A percentile compares a stretch with the other conserved stretches of the same genome.
Evolutionary conservation across 2,113 vertebrate species (phyloP).

Genomic region (Malurus alboscapulatus): DNA sequence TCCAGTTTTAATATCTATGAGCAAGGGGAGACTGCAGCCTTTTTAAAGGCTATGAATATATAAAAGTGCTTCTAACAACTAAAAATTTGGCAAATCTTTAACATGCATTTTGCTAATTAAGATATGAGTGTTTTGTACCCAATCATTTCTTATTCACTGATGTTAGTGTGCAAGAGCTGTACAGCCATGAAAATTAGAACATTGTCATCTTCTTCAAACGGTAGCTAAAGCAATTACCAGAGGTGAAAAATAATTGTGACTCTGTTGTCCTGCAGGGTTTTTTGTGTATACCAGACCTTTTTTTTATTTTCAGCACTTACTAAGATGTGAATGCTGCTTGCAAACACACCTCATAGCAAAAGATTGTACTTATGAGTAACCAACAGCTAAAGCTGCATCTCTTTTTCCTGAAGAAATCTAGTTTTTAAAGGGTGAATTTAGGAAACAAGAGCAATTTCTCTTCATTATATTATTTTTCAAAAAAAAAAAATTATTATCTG

Average conservation of each 20-base stretch:
- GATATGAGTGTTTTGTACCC: background rate
- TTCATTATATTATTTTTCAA: background rate
- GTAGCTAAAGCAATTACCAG: background rate
- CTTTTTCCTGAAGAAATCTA: background rate
- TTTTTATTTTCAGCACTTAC: background rate
- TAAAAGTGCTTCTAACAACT: background rate
- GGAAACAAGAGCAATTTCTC: background rate
- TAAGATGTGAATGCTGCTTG: background rate
- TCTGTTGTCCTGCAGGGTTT: background rate
- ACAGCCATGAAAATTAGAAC: background rate
- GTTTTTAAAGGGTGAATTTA: background rate
- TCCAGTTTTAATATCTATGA: background rate
- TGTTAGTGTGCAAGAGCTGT: background rate
- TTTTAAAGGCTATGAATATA: background rate
- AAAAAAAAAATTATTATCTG: background rate
- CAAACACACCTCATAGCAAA: background rate
- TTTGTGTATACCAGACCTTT: background rate
- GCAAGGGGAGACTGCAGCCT: background rate
- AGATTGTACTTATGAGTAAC: background rate
- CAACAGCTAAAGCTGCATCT: background rate
- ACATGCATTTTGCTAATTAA: background rate
- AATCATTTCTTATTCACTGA: background rate
- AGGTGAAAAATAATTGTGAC: background rate
- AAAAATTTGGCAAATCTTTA: background rate
- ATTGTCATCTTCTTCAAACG: background rate